Evolutionary conservation across 2,888 invertebrate species (phyloP).

Genomic region (Gonocerus acuteangulatus): DNA sequence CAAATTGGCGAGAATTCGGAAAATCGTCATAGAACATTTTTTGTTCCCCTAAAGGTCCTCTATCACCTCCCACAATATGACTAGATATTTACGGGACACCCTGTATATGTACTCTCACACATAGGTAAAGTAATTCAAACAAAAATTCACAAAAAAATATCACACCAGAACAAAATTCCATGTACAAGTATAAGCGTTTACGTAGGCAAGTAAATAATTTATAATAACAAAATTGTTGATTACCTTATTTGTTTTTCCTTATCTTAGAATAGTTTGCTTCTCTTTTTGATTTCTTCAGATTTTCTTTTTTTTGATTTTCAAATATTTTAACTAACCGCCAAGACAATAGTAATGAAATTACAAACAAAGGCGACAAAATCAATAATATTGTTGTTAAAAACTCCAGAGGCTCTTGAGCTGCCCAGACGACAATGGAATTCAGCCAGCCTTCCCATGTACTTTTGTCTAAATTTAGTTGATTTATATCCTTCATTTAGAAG

Average conservation of each 20-base stretch:
- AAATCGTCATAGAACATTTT: too few species aligned
- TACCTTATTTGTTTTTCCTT: conserved; percentile 31
- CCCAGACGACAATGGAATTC: conserved; percentile 41
- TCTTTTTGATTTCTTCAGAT: conserved; percentile 41
- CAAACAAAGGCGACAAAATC: conserved; percentile 47
- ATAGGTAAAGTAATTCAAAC: too few species aligned
- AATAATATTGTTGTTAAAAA: conserved; percentile 49
- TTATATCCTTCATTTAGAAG: conserved; percentile 16
- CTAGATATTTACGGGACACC: too few species aligned
- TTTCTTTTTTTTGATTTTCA: conserved; percentile 47
- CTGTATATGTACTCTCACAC: too few species aligned
- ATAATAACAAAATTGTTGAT: too few species aligned
- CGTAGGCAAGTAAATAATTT: too few species aligned
- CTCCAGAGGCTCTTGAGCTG: conserved; percentile 43
- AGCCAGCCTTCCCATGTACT: conserved; percentile 40
- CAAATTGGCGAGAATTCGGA: too few species aligned
- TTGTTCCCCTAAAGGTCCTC: too few species aligned
- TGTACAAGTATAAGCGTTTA: too few species aligned
- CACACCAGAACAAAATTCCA: too few species aligned
- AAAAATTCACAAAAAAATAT: too few species aligned
- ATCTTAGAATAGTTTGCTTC: conserved; percentile 38
- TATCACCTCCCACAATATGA: too few species aligned
- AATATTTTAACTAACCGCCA: conserved; percentile 49
- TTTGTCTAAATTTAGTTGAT: conserved; percentile 31
- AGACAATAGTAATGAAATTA: conserved; percentile 48